Conservation (phyloP, 2,113 vertebrate genomes). For the Sorex fumeus region DNA sequence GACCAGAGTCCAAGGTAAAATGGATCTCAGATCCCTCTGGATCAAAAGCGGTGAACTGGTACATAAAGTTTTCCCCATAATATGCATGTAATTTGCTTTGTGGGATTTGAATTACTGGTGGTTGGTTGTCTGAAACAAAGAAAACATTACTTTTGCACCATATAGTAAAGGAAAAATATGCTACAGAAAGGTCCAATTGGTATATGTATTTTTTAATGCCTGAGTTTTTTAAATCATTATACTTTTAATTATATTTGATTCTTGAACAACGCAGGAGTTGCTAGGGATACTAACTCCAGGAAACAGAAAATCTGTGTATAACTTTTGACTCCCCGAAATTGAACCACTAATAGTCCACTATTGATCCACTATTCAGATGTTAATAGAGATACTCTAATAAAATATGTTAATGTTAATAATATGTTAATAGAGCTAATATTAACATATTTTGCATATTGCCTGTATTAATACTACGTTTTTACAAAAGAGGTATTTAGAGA, state of each 20-base stretch:
- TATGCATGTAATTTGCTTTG: conserved; percentile 89
- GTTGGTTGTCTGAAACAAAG: conserved; percentile 91
- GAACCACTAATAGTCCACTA: not conserved
- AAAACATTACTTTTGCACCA: conserved; percentile 61
- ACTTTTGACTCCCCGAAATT: not conserved
- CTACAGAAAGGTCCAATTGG: not conserved
- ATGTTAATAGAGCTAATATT: not conserved
- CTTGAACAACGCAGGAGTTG: not conserved
- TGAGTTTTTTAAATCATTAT: not conserved
- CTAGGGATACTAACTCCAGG: not conserved
- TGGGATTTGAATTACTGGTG: conserved; percentile 89
- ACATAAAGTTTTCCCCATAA: conserved; percentile 92
- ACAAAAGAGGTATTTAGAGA: not conserved
- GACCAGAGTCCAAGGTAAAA: conserved; percentile 91
- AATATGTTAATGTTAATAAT: too few relatives aligned
- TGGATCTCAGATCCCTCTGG: conserved; percentile 92
- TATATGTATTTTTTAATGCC: too few relatives aligned
- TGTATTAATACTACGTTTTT: not conserved
- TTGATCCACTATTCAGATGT: not conserved
- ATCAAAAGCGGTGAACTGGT: conserved; percentile 93
- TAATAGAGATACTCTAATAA: too few relatives aligned
- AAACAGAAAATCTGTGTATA: not conserved
- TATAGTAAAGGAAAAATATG: not conserved
- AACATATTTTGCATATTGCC: not conserved
- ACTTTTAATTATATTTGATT: not conserved